Percentiles rank a stretch among this genome's conserved stretches.
phyloP scores from a whole-genome alignment of 2,888 invertebrate genomes.

The Brachynemurus nebulosus region DNA sequence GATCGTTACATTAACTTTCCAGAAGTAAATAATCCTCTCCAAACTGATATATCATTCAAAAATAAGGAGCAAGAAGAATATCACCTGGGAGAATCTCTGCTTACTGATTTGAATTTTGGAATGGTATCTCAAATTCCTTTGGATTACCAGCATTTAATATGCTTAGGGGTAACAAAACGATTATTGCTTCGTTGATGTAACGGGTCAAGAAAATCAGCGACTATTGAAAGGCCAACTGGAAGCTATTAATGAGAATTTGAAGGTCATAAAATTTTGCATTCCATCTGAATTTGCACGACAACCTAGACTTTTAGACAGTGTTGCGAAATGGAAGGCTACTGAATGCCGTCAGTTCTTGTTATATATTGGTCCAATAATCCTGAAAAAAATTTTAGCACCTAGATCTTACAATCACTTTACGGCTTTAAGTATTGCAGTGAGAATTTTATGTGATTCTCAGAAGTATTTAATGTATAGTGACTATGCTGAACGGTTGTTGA shows the following conservation, averaged over 20 bases:
- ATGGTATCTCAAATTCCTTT: conserved; percentile 15
- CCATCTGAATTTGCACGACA: not conserved
- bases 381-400: conserved; percentile 11
- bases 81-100: conserved; percentile 14
- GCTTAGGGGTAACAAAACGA: conserved; percentile 17
- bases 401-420: conserved; percentile 16
- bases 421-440: conserved; percentile 15
- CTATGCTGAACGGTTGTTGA: conserved; percentile 16
- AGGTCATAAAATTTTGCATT: conserved; percentile 5
- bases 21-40: conserved; percentile 7
- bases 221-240: conserved; percentile 10
- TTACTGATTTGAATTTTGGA: conserved; percentile 14
- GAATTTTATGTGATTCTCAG: conserved; percentile 15
- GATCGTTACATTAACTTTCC: conserved; percentile 7
- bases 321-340: conserved; percentile 16
- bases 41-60: conserved; percentile 13
- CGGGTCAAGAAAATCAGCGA: conserved; percentile 9
- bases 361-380: conserved; percentile 19
- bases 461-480: conserved; percentile 12
- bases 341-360: conserved; percentile 15
- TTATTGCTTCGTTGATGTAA: conserved; percentile 13
- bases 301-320: not conserved
- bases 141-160: conserved; percentile 16
- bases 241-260: conserved; percentile 2
- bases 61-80: conserved; percentile 14